A percentile compares a stretch with the other conserved stretches of the same genome.
These are phyloP conservation scores for Caenorhabditis macrosperma DNA, from an alignment of 2,888 invertebrate genomes.

Conservation along the genomic window DNA sequence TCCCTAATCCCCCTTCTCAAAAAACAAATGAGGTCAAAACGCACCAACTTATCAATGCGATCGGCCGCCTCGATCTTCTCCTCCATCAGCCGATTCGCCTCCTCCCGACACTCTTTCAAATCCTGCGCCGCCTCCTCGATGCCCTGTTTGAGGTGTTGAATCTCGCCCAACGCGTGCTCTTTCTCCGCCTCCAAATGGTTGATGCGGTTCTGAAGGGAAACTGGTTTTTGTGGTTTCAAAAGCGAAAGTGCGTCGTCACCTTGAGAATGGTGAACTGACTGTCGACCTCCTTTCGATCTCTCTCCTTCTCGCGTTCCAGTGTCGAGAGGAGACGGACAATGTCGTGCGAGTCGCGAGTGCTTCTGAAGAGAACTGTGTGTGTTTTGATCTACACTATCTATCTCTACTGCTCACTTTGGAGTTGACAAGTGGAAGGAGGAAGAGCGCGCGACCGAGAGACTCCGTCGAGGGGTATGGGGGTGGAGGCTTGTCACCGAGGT, in stretches of 20 bases:
- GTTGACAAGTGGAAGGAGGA: conserved; percentile 53
- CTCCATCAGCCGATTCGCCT: conserved; percentile 50
- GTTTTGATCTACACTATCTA: not conserved
- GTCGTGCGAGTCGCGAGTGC: conserved; percentile 62
- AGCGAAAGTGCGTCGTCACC: conserved; percentile 42
- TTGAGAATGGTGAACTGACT: conserved; percentile 66
- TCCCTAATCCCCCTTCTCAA: no score
- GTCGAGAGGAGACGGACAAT: conserved; percentile 64
- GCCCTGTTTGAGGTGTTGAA: conserved; percentile 30
- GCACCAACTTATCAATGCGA: conserved; percentile 48
- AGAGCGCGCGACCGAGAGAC: conserved; percentile 42
- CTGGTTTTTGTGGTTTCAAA: not conserved
- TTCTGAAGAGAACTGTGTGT: conserved; percentile 21
- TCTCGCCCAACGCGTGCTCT: conserved; percentile 29
- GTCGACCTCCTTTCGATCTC: conserved; percentile 65
- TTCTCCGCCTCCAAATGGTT: conserved; percentile 52
- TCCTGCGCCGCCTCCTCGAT: conserved; percentile 43
- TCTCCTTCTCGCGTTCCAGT: conserved; percentile 64
- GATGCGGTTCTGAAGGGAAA: conserved; percentile 45
- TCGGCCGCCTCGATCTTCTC: conserved; percentile 50
- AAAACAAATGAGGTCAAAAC: no score
- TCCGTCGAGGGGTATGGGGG: conserved; percentile 36
- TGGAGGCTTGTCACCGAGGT: conserved; percentile 36
- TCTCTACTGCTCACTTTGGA: conserved; percentile 30
- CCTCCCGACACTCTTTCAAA: conserved; percentile 37